Conservation (phyloP, 2,797 vertebrate genomes). For the Sebastolobus alascanus region DNA sequence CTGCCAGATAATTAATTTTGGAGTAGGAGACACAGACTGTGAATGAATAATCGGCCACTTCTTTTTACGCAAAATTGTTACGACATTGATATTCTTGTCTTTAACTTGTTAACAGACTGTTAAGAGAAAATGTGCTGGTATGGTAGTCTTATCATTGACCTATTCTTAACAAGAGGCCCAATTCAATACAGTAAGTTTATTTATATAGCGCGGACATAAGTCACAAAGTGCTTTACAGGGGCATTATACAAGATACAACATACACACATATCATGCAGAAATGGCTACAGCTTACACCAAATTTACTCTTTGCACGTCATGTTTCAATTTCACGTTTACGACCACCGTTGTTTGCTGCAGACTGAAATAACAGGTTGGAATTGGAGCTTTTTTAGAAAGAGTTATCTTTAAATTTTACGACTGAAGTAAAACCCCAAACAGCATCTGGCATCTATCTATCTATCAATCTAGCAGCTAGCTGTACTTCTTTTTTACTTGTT, state of each 20-base stretch:
- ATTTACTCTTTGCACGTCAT: constrained; percentile 27
- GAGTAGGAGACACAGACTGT: constrained; percentile 46
- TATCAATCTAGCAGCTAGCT: constrained; percentile 1
- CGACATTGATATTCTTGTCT: constrained; percentile 7
- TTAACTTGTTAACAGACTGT: constrained; percentile 10
- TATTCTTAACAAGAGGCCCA: constrained; percentile 29
- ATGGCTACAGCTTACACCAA: constrained; percentile 21
- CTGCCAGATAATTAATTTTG: constrained; percentile 74
- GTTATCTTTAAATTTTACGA: constrained; percentile 82
- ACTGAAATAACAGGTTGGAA: constrained; percentile 73
- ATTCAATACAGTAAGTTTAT: constrained; percentile 18
- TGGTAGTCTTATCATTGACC: constrained; percentile 18
- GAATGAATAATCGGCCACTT: constrained; percentile 34
- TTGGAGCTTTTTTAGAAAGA: constrained; percentile 39
- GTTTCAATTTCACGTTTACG: constrained; percentile 56
- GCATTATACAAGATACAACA: background rate
- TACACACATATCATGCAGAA: background rate
- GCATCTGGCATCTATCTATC: constrained; percentile 34
- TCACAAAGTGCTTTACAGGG: background rate
- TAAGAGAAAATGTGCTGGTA: background rate
- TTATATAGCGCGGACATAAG: background rate
- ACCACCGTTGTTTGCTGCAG: constrained; percentile 42
- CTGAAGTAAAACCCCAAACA: constrained; percentile 52
- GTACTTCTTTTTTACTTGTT: constrained; percentile 45
- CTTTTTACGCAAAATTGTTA: constrained; percentile 4